Evolutionary conservation across 92 coral and sea anemone species (phyloP).

Genomic region (Micromussa lordhowensis): DNA sequence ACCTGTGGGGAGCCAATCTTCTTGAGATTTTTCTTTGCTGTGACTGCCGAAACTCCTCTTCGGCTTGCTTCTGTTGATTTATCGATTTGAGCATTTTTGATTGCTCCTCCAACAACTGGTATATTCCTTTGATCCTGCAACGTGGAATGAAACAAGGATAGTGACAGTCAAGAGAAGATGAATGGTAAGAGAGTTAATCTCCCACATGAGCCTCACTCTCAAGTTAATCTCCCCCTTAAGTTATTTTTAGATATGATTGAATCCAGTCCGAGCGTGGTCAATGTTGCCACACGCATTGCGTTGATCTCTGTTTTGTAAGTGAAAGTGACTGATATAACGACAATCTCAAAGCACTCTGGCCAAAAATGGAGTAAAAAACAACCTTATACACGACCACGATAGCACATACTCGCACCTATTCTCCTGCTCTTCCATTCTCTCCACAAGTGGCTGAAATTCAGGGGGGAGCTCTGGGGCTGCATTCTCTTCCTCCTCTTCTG

Average conservation of each 20-base stretch:
- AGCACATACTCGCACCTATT: conserved; percentile 33
- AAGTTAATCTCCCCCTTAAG: too few relatives aligned
- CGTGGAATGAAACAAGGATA: neutral
- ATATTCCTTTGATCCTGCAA: conserved; percentile 65
- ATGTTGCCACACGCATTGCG: too few relatives aligned
- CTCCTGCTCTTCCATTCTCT: conserved; percentile 72
- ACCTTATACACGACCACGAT: neutral
- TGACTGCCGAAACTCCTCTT: neutral
- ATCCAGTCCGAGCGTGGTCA: too few relatives aligned
- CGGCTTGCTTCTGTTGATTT: neutral
- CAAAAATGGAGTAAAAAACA: too few relatives aligned
- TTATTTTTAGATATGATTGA: too few relatives aligned
- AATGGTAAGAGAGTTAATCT: too few relatives aligned
- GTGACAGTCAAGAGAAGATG: neutral
- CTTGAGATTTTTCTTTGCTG: neutral
- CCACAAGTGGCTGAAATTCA: conserved; percentile 37
- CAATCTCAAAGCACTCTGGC: neutral
- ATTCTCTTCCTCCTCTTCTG: conserved; percentile 45
- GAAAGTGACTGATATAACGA: neutral
- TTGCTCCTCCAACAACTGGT: conserved; percentile 67
- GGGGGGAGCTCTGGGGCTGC: conserved; percentile 31
- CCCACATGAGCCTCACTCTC: too few relatives aligned
- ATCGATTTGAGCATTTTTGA: conserved; percentile 49
- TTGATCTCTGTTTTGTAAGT: neutral
- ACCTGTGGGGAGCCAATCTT: neutral